These are phyloP conservation scores for Drepanosiphum platanoidis DNA, from an alignment of 2,888 invertebrate species.

Conservation along the genomic window DNA sequence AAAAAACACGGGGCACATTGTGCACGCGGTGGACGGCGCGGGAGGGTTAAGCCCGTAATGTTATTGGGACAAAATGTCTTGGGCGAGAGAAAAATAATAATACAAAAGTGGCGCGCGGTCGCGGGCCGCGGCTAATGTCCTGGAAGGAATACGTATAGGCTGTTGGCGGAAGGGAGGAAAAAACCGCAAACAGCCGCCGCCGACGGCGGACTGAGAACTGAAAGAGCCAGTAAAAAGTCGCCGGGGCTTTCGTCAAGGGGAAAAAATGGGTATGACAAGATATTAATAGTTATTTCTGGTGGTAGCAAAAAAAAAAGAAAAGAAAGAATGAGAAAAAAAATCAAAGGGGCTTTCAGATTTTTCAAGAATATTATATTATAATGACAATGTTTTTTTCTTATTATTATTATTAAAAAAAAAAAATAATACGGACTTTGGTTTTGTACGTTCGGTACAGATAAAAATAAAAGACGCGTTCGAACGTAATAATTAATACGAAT, in stretches of 20 bases:
- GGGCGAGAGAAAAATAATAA: constrained; percentile 60
- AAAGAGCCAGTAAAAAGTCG: constrained; percentile 58
- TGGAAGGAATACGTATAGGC: constrained; percentile 57
- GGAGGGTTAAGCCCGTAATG: constrained; percentile 44
- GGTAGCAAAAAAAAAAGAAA: constrained; percentile 41
- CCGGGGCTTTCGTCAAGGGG: constrained; percentile 55
- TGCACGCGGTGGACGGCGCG: neutral
- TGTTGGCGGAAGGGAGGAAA: constrained; percentile 18
- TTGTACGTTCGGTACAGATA: neutral
- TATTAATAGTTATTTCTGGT: constrained; percentile 62
- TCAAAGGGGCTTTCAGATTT: constrained; percentile 51
- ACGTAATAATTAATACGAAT: neutral
- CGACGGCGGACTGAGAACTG: constrained; percentile 33
- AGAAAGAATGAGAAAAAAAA: constrained; percentile 40
- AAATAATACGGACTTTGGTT: neutral
- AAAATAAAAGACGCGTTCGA: neutral
- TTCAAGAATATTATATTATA: constrained; percentile 51
- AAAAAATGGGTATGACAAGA: constrained; percentile 61
- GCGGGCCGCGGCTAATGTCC: constrained; percentile 60
- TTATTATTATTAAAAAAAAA: constrained; percentile 21
- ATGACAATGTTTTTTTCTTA: constrained; percentile 42
- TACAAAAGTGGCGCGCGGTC: constrained; percentile 59
- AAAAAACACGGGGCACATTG: constrained; percentile 18
- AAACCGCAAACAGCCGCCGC: constrained; percentile 49
- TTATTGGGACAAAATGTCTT: constrained; percentile 62